These are phyloP conservation scores for Rattus norvegicus DNA, from an alignment of 2,113 vertebrate genomes.

Conservation along the genomic window DNA sequence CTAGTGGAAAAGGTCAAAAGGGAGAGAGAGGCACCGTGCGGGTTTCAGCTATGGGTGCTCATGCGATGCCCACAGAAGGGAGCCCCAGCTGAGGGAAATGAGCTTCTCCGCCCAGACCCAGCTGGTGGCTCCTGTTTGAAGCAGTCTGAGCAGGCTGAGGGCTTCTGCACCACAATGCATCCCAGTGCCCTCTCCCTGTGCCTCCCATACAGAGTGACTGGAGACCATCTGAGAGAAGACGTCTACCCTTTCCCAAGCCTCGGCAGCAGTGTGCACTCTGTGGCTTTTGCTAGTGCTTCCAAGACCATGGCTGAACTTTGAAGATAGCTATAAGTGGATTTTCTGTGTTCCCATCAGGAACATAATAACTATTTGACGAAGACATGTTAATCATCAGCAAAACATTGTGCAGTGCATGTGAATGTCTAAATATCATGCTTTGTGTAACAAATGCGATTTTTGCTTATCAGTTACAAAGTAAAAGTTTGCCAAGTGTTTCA, in stretches of 20 bases:
- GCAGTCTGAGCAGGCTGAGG: not conserved
- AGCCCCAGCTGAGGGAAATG: not conserved
- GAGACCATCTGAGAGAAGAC: not conserved
- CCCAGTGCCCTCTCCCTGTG: not conserved
- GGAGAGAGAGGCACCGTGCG: not conserved
- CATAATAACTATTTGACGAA: not conserved
- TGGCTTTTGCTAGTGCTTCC: not conserved
- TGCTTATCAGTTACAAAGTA: not conserved
- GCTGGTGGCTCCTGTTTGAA: not conserved
- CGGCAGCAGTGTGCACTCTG: not conserved
- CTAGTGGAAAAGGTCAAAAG: conserved; percentile 18
- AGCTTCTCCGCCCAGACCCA: not conserved
- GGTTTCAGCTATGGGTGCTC: not conserved
- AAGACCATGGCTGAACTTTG: not conserved
- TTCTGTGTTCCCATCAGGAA: not conserved
- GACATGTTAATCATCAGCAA: not conserved
- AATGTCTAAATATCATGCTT: not conserved
- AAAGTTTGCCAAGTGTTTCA: not conserved
- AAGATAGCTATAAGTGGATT: not conserved
- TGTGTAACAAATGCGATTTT: not conserved
- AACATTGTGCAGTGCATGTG: not conserved
- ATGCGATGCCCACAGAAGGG: conserved; percentile 29
- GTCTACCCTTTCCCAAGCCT: fast-evolving
- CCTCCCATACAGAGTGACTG: not conserved
- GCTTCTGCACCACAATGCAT: fast-evolving